phyloP scores from a whole-genome alignment of 2,888 invertebrate genomes.

The Chelonus formosanus region DNA sequence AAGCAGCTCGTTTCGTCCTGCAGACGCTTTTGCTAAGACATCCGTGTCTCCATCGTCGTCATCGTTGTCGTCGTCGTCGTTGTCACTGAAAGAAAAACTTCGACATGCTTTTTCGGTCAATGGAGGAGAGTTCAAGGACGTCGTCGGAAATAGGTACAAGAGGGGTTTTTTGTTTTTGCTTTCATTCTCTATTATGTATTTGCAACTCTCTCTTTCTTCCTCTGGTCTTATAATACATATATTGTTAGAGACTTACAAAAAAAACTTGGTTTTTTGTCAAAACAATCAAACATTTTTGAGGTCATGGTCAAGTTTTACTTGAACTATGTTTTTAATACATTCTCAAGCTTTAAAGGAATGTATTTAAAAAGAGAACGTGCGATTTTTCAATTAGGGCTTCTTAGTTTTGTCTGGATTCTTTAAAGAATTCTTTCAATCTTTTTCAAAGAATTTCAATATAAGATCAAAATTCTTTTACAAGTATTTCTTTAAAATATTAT shows the following conservation, averaged over 20 bases:
- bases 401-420: conserved; percentile 32
- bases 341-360: no score
- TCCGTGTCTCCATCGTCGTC: conserved; percentile 40
- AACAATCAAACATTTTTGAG: no score
- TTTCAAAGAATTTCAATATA: neutral
- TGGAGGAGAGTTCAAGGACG: conserved; percentile 61
- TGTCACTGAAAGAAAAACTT: conserved; percentile 55
- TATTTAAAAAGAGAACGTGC: conserved; percentile 1
- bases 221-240: no score
- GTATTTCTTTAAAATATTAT: no score
- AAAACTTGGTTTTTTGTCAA: no score
- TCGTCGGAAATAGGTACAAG: conserved; percentile 39
- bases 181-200: conserved; percentile 11
- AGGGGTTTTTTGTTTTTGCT: conserved; percentile 53
- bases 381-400: conserved; percentile 33
- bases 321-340: no score
- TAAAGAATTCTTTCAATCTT: conserved; percentile 26
- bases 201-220: conserved; percentile 11
- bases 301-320: no score
- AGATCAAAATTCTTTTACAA: neutral
- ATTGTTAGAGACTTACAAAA: no score
- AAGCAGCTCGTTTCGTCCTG: conserved; percentile 56
- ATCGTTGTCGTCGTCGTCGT: conserved; percentile 41
- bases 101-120: conserved; percentile 62
- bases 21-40: conserved; percentile 42